phyloP scores from a whole-genome alignment of 2,888 invertebrate genomes.

The Cheilosia grossa region DNA sequence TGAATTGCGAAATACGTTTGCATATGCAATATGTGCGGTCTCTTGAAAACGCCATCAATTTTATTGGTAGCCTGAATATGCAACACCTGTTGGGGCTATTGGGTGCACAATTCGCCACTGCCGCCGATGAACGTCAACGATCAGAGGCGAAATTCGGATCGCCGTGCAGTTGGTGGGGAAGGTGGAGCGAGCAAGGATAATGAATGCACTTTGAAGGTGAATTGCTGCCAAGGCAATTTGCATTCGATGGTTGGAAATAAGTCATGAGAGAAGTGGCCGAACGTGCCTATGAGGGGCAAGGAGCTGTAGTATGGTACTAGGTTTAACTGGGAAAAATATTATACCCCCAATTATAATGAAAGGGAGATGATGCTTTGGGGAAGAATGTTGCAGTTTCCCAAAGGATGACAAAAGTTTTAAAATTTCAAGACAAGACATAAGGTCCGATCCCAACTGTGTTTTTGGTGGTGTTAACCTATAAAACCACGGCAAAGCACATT shows the following conservation, averaged over 20 bases:
- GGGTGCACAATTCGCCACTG: conserved; percentile 29
- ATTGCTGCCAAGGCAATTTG: conserved; percentile 26
- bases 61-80: conserved; percentile 42
- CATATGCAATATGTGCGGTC: conserved; percentile 13
- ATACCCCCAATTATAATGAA: no score
- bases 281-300: background rate
- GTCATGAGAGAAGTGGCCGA: background rate
- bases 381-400: no score
- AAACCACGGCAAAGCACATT: no score
- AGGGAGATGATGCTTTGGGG: no score
- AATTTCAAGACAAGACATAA: no score
- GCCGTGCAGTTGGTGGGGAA: background rate
- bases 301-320: background rate
- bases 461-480: no score
- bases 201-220: conserved; percentile 29
- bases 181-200: conserved; percentile 17
- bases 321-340: background rate
- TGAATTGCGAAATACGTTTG: background rate
- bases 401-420: no score
- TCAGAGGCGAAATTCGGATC: conserved; percentile 11
- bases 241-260: conserved; percentile 5
- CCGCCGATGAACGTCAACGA: conserved; percentile 24
- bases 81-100: conserved; percentile 55
- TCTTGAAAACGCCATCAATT: conserved; percentile 40
- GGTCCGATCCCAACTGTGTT: no score